Conservation (phyloP, 92 coral and sea anemone species). For the Umimayanthus chanpuru region DNA sequence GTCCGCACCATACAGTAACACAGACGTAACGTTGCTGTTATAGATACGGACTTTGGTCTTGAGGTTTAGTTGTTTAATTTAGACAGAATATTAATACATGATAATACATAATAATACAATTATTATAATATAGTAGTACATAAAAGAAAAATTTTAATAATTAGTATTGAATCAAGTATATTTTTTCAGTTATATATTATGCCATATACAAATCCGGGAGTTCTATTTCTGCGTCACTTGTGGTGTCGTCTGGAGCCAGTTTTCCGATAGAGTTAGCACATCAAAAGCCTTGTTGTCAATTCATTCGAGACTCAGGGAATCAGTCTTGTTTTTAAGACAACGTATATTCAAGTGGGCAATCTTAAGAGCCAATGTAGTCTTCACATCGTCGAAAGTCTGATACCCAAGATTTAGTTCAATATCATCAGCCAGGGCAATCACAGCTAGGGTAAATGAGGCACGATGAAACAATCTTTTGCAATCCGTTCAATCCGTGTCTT, state of each 20-base stretch:
- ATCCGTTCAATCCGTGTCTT: conserved; percentile 8
- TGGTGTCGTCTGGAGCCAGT: not conserved
- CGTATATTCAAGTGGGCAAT: conserved; percentile 35
- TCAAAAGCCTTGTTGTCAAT: not conserved
- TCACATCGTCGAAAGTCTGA: conserved; percentile 4
- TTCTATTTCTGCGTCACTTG: conserved; percentile 10
- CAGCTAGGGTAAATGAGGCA: conserved; percentile 35
- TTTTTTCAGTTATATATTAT: no score
- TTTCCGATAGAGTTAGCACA: conserved; percentile 1
- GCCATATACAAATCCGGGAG: not conserved
- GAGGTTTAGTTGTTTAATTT: no score
- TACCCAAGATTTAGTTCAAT: conserved; percentile 49
- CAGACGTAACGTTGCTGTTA: no score
- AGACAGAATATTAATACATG: no score
- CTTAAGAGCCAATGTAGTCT: conserved; percentile 36
- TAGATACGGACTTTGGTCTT: no score
- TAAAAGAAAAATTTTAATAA: no score
- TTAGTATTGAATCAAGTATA: no score
- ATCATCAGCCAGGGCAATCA: conserved; percentile 47
- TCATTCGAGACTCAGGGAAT: conserved; percentile 29
- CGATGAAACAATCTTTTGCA: conserved; percentile 30
- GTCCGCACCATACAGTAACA: no score
- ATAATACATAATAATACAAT: no score
- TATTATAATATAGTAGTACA: no score
- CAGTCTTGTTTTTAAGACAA: conserved; percentile 8